Percentiles rank a stretch among this genome's conserved stretches.
phyloP scores from a whole-genome alignment of 64 coral and sea anemone species.

The Montipora cactus region DNA sequence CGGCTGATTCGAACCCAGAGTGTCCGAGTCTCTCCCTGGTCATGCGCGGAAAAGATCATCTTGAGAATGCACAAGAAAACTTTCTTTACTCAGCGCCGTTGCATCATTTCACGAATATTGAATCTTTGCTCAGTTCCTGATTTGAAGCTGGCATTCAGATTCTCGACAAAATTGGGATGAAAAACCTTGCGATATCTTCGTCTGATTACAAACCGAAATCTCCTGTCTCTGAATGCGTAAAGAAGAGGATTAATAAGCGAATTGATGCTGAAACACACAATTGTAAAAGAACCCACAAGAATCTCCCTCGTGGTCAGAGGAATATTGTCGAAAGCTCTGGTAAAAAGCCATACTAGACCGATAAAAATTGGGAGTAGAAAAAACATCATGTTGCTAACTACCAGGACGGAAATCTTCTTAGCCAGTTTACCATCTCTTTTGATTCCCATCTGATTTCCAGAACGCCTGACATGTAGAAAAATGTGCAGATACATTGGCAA shows the following conservation, averaged over 20 bases:
- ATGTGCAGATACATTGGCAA: conserved; percentile 79
- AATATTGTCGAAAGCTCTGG: conserved; percentile 60
- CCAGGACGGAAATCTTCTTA: conserved; percentile 70
- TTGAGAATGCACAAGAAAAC: no score
- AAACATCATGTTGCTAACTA: conserved; percentile 80
- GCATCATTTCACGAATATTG: neutral
- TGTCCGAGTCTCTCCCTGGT: no score
- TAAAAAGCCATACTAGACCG: conserved; percentile 69
- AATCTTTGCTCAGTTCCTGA: neutral
- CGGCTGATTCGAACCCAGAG: no score
- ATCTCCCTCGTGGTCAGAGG: conserved; percentile 67
- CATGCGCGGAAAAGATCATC: no score
- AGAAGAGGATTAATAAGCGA: conserved; percentile 85
- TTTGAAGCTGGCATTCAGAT: neutral
- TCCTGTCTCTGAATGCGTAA: conserved; percentile 74
- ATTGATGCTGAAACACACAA: conserved; percentile 64
- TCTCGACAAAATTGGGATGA: neutral
- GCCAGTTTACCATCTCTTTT: conserved; percentile 77
- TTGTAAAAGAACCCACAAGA: conserved; percentile 73
- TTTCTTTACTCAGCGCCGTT: no score
- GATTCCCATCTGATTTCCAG: conserved; percentile 51
- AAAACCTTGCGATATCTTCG: neutral
- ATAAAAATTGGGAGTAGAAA: conserved; percentile 77
- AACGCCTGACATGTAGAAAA: conserved; percentile 63
- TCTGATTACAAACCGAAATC: conserved; percentile 62